Base-by-base conservation (phyloP, 2,113 vertebrate genomes). In the Calonectris borealis region DNA sequence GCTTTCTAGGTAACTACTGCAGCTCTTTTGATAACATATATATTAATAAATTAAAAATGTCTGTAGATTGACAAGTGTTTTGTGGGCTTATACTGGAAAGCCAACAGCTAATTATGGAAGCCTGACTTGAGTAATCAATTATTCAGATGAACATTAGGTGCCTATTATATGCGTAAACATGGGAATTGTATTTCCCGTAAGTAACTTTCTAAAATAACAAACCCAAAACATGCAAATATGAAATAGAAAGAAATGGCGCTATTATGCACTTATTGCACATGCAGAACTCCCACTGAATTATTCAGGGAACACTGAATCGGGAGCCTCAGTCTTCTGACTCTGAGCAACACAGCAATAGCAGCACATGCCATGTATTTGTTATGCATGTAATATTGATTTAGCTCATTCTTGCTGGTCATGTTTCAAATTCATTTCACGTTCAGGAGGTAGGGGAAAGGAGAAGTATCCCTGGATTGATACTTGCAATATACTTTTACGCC, bases 81-180 rank as follows among this genome's bases (percentile, higher is more conserved):
- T 96, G 96, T 97, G 96, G 97, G 98, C 98, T 98, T 98, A 98
- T 94, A 98, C 96, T 97, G 98, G 98, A 98, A 99, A 98, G 97
- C 98, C 98, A 98, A 98, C 98, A 98, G 98, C 98, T 99, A 99
- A 99, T 99, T 99, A 99, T 98, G 96, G 98, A 98, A 98, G 96
- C 98, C 97, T 98, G 97, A 97, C 96, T 98, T 96, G 98, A 97
- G 98, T 99, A 98, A 99, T 99, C 99, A 99, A 99, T 99, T 99
- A 99, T 99, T 99, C 98, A 99, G 97, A 98, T 98, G 98, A 99
- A 98, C 98, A 99, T 99, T 99, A 99, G 98, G 97, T 98, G 94
- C 94, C 98, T 99, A 98, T 99, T 98, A 98, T 96, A 98, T 96
- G 98, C 69, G 68, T 97, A 98, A 98, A 98, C 97, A 95, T 94